Evolutionary conservation across 1,140 invertebrate genomes (phyloP), one percentile per base, ranked within the genome.

Genomic region (Parapsyche elsis): DNA sequence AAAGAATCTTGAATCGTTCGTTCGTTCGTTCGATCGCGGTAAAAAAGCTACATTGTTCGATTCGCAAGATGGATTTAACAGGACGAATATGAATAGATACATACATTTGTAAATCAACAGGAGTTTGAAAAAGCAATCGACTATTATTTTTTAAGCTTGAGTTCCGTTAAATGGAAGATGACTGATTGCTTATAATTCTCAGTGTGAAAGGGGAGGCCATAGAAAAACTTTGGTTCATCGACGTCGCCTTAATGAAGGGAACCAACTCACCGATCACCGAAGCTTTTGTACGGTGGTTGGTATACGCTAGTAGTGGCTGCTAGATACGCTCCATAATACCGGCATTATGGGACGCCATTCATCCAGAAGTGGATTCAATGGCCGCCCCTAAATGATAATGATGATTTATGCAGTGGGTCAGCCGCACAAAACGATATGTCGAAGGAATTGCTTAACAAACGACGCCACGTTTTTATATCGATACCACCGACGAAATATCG

Each of bases 361-460:
- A 73, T 73, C 44, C 71, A 73, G 45, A 49, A 73, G 71, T 73
- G 71, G 71, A 46, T 38, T 73, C 71, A 73, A 73, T 73, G 45
- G 71, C n/a, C 5, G 30, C 21, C 30, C 61, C 19, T 67, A 67
- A 73, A 46, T 73, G 71, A 73, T 73, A 73, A 73, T 73, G 38
- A 73, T 73, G 71, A 73, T 73, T 73, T 73, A 73, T 73, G 26
- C 24, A 67, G 16, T 16, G n/a, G 16, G 14, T n/a, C 71, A 38
- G 26, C 9, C 38, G 14, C 26, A 26, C 67, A 19, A 71, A 71
- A 38, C 67, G 67, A 73, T 46, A 46, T 49, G 45, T 73, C 38
- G 71, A 24, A 16, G 45, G 16, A 46, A 73, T 73, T 73, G 45
- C 14, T 73, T 24, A 67, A 67, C 24, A 26, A n/a, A 67, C 49